Evolutionary conservation across 1,140 invertebrate genomes (phyloP), one percentile per base, ranked within the genome.

Genomic region (Hydropsyche tenuis): DNA sequence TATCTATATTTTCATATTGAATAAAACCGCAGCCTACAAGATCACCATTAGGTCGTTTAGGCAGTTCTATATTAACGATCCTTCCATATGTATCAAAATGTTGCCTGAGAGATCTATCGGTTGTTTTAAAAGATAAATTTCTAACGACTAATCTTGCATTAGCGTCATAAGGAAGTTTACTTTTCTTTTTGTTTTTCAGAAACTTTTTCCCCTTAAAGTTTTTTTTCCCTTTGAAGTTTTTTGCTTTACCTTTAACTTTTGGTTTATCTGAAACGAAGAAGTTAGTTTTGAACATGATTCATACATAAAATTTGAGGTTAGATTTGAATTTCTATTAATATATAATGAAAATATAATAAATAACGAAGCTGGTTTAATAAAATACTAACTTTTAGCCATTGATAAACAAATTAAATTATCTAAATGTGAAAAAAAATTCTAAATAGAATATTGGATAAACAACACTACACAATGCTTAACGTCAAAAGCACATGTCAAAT

Each of bases 1-100:
- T 51, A 16, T 77, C 72, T 6, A 66, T 23, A 43, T 65, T 74
- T 43, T 73, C 73, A 48, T 46, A 77, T 51, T 93, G 89, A 42
- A 93, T 79, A 83, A 93, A 92, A 9, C 87, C 90, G 82, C 89
- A 91, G 9, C 92, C 91, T 12, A 88, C 83, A 22, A 86, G 83
- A 81, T 87, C 90, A 0, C 91, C 91, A 85, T 91, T 87, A 23
- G 85, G 77, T 84, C 88, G 90, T 46, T 82, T 87, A 20, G 92
- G 83, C 60, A 94, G 82, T 63, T 88, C 88, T 1, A 91, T 81
- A 74, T 92, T 89, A 62, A 86, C 86, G 2, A 93, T 83, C 9
- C 85, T 83, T 1, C 91, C 91, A 82, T 85, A 91, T 70, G 86
- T 78, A 6, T 81, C 80, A 81, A 92, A 92, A 78, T 88, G 81